Evolutionary conservation across 1,140 invertebrate genomes (phyloP), one percentile per base, ranked within the genome.

Genomic region (Drosophila orena): DNA sequence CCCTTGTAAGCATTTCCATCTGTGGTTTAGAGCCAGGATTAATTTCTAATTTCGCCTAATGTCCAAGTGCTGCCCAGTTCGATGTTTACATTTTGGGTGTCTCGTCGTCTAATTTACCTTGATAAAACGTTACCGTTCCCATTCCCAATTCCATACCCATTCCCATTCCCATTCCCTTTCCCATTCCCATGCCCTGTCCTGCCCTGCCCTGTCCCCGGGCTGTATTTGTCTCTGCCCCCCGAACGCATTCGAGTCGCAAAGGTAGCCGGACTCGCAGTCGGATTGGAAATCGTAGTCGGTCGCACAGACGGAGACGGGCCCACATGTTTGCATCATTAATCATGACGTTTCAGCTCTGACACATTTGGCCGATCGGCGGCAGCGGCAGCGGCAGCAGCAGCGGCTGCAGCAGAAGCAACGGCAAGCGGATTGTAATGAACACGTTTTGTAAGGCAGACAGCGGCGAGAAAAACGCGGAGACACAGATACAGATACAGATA

Each of bases 321-420:
- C 85, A 90, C 85, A 89, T 89, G 85, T 73, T 89, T 77, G 85
- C 85, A 89, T 89, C 85, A 89, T 89, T 89, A 89, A 89, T 89
- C 85, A 89, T 89, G 85, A 89, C 77, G 80, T 84, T 89, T 89
- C 85, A 89, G 81, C 85, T 84, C 85, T 85, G 85, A 90, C 85
- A 90, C 85, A 85, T 89, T 89, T 89, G 85, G 72, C 85, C 85
- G 85, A 89, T 85, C 84, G 79, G 85, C 83, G 70, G 83, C 81
- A 69, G 65, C 60, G 57, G 64, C 76, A 69, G 70, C 69, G 57
- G 64, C 76, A 62, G 70, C 69, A 54, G 64, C 76, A 62, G 55
- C 57, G 62, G 59, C 56, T 52, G 77, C 64, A 68, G 46, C 71
- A 54, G 57, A 81, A 69, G 71, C 80, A 68, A 27, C 49, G 56